Base-by-base conservation (phyloP, 2,888 invertebrate genomes). In the Aphidius colemani region DNA sequence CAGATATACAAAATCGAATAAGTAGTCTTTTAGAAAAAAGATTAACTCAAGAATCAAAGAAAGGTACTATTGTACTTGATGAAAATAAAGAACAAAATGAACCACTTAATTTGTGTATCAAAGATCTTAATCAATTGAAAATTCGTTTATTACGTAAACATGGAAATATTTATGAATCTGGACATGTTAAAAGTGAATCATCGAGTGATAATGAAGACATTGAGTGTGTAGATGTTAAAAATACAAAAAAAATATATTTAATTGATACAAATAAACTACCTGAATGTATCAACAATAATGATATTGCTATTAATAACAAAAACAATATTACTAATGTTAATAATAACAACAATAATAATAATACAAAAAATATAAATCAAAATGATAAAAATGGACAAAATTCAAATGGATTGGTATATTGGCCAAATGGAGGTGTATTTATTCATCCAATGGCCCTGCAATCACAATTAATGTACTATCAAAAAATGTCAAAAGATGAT, bases 61-160 rank as follows among this genome's bases (percentile, higher is more conserved):
- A 85, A 78, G 83, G 69, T 71, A 77, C 68, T 78, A 82, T 60
- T 78, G 81, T 18, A 81, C 80, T 11, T 59, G 85, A 72, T 81
- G 83, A 71, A 78, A 79, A 71, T 79, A 84, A 75, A 55, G 83
- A 85, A 61, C 86, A 87, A 71, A 89, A 91, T 58, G 92, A 94
- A 75, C 94, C 94, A 0, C 83, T 95, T 6, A 95, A 95, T 82
- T 85, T 95, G 6, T 95, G 94, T 77, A 87, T 94, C 64, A 85
- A 93, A 59, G 94, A 94, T 76, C 85, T 89, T 57, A 88, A 88
- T 72, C 89, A 89, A 67, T 78, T 90, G 39, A 90, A 90, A 74
- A 87, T 90, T 69, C 85, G 89, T 69, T 84, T 90, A 45, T 83
- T 87, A 59, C 85, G 87, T 72, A 88, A 88, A 69, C 86, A 87